These are phyloP conservation scores for Petrolisthes manimaculis DNA, from an alignment of 2,888 invertebrate species.

Conservation along the genomic window DNA sequence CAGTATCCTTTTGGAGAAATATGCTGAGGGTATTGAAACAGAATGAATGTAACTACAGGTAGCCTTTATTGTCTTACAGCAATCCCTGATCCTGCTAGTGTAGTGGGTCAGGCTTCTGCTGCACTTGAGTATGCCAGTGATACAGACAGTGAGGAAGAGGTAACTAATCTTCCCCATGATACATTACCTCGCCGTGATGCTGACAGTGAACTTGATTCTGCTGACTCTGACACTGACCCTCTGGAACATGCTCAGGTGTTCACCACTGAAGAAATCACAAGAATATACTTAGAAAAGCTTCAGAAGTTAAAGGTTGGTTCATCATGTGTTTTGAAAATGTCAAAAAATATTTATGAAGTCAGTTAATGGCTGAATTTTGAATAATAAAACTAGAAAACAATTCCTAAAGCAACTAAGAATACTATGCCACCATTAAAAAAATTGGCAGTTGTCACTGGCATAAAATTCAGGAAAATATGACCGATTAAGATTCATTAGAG, in stretches of 20 bases:
- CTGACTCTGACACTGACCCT: conserved; percentile 60
- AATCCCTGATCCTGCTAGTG: conserved; percentile 71
- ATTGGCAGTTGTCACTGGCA: no score
- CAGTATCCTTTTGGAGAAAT: not conserved
- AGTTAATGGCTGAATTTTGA: no score
- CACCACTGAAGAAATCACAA: conserved; percentile 81
- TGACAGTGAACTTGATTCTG: conserved; percentile 62
- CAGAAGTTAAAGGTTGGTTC: conserved; percentile 58
- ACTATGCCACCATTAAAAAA: no score
- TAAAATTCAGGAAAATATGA: no score
- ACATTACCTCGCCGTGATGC: conserved; percentile 41
- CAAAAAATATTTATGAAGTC: no score
- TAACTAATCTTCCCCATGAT: conserved; percentile 72
- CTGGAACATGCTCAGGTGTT: conserved; percentile 87
- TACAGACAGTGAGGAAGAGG: conserved; percentile 81
- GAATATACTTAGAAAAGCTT: conserved; percentile 59
- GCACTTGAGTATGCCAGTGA: conserved; percentile 80
- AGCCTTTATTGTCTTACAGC: conserved; percentile 21
- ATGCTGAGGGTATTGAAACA: not conserved
- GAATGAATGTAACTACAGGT: not conserved
- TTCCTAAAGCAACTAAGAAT: no score
- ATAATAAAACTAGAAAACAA: no score
- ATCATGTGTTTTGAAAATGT: not conserved
- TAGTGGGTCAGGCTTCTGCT: conserved; percentile 74
- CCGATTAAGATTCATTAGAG: no score